phyloP scores from a whole-genome alignment of 1,140 invertebrate species.

The Stegodyphus dumicola region DNA sequence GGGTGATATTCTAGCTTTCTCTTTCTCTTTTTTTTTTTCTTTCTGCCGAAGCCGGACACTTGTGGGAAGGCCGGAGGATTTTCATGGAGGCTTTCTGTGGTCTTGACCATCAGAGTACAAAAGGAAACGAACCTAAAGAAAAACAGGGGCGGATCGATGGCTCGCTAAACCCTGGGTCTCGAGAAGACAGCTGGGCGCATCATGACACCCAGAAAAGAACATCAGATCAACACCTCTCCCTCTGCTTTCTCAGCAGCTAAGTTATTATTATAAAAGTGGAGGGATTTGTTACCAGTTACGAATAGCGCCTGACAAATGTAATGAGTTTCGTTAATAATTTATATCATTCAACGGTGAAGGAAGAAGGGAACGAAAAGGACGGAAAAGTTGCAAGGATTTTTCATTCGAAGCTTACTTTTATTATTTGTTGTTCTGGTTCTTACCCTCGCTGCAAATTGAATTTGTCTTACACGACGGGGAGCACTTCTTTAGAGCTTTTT shows the following conservation, averaged over 20 bases:
- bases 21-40: not conserved
- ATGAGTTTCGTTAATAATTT: constrained; percentile 60
- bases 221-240: constrained; percentile 37
- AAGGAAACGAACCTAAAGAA: constrained; percentile 1
- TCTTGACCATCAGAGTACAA: not conserved
- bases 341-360: constrained; percentile 44
- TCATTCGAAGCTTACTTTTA: not conserved
- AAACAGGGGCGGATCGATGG: constrained; percentile 18
- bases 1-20: constrained; percentile 23
- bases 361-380: constrained; percentile 23
- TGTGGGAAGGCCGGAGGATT: constrained; percentile 18
- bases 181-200: constrained; percentile 25
- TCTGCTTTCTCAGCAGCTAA: not conserved
- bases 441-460: constrained; percentile 34
- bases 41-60: constrained; percentile 26
- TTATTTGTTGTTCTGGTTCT: not conserved
- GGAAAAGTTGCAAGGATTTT: constrained; percentile 35
- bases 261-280: constrained; percentile 51
- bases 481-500: not conserved
- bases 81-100: constrained; percentile 5
- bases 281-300: constrained; percentile 43
- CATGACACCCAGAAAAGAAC: constrained; percentile 44
- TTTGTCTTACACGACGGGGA: constrained; percentile 14
- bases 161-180: constrained; percentile 4
- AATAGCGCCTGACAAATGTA: constrained; percentile 56